A percentile compares a stretch with the other conserved stretches of the same genome.
Evolutionary conservation across 2,888 invertebrate genomes (phyloP).

Genomic region (Aphidoletes aphidimyza): DNA sequence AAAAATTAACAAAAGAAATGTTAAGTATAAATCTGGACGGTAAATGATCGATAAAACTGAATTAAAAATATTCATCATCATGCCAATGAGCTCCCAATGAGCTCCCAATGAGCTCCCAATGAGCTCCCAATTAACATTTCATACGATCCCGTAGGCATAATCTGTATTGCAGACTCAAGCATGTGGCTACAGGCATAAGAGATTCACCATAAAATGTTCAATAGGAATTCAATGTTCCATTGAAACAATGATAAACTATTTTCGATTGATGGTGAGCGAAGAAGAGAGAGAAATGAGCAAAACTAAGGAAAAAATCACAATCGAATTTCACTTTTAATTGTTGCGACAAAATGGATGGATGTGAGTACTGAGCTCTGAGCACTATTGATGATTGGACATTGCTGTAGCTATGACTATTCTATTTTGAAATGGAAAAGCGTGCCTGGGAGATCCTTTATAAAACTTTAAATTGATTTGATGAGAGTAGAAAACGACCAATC

Average conservation of each 20-base stretch:
- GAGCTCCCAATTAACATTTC: too few relatives aligned
- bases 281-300: neutral
- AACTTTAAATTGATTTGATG: constrained; percentile 21
- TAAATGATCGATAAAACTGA: constrained; percentile 25
- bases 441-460: neutral
- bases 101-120: too few relatives aligned
- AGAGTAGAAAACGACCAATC: neutral
- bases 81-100: too few relatives aligned
- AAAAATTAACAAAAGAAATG: too few relatives aligned
- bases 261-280: neutral
- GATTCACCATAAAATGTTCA: too few relatives aligned
- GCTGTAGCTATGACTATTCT: neutral
- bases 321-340: constrained; percentile 51
- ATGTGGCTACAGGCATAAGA: too few relatives aligned
- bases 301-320: constrained; percentile 17
- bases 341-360: neutral
- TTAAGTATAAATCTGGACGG: neutral
- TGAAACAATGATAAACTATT: constrained; percentile 27
- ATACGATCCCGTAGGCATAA: too few relatives aligned
- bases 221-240: too few relatives aligned
- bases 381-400: neutral
- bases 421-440: too few relatives aligned
- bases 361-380: too few relatives aligned
- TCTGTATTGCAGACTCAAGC: too few relatives aligned
- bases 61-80: too few relatives aligned